phyloP scores from a whole-genome alignment of 2,113 vertebrate genomes.

The Ariopsis seemanni region DNA sequence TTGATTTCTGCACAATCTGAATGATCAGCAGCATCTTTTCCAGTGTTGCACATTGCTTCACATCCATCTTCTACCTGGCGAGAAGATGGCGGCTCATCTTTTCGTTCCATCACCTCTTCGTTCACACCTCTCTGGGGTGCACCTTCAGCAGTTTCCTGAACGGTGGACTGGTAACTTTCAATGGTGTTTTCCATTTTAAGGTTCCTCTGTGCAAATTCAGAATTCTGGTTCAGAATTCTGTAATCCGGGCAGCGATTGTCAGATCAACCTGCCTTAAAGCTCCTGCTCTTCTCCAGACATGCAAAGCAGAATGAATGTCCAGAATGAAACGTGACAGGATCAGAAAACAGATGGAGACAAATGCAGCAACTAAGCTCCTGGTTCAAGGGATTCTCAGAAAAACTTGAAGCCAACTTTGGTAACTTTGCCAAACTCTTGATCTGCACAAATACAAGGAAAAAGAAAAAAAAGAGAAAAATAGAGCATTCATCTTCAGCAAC shows the following conservation, averaged over 20 bases:
- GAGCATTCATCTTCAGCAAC: background rate
- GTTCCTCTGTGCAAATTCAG: slow-evolving; percentile 58
- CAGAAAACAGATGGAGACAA: slow-evolving; percentile 65
- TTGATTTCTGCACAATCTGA: slow-evolving; percentile 3
- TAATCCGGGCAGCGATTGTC: slow-evolving; percentile 71
- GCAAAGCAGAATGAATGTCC: slow-evolving; percentile 67
- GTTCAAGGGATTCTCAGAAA: slow-evolving; percentile 36
- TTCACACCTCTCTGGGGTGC: background rate
- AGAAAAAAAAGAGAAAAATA: background rate
- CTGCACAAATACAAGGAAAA: background rate
- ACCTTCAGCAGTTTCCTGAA: slow-evolving; percentile 11
- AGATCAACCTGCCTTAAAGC: slow-evolving; percentile 53
- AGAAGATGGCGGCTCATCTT: background rate
- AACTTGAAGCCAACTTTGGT: slow-evolving; percentile 56
- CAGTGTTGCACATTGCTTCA: background rate
- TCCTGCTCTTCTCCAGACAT: slow-evolving; percentile 65
- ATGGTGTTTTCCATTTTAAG: slow-evolving; percentile 66
- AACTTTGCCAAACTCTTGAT: slow-evolving; percentile 8
- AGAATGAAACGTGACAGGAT: slow-evolving; percentile 68
- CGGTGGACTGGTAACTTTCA: slow-evolving; percentile 53
- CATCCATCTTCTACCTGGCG: background rate
- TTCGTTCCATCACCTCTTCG: background rate
- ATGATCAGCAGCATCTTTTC: slow-evolving; percentile 1
- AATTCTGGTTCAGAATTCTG: slow-evolving; percentile 55
- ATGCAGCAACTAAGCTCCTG: slow-evolving; percentile 65